These are phyloP conservation scores for Zelleria hepariella DNA, from an alignment of 2,888 invertebrate species.

Conservation along the genomic window DNA sequence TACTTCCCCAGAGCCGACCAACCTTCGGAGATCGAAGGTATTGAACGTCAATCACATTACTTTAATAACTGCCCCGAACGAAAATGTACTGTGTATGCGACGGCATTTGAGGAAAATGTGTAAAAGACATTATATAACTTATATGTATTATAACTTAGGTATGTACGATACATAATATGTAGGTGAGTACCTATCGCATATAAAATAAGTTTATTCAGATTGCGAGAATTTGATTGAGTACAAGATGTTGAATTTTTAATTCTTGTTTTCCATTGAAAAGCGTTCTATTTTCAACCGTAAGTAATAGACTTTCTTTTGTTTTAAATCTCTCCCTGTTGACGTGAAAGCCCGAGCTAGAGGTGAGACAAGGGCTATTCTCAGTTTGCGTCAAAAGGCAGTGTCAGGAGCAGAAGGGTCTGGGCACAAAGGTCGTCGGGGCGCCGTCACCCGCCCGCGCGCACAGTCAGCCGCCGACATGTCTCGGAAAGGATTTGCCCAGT, in stretches of 20 bases:
- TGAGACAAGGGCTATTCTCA: slow-evolving; percentile 45
- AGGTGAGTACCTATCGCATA: no score
- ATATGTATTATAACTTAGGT: no score
- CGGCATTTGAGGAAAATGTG: neutral
- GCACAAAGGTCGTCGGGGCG: slow-evolving; percentile 15
- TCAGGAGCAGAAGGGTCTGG: slow-evolving; percentile 49
- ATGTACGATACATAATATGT: no score
- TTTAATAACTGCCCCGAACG: neutral
- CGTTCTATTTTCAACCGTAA: neutral
- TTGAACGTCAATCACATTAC: slow-evolving; percentile 7
- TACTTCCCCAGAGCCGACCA: slow-evolving; percentile 24
- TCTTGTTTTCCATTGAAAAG: neutral
- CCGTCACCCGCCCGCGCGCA: neutral
- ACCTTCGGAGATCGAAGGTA: slow-evolving; percentile 14
- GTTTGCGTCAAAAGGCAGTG: slow-evolving; percentile 51
- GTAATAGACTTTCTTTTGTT: neutral
- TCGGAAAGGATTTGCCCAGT: slow-evolving; percentile 44
- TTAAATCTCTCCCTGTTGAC: neutral
- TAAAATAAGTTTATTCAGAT: no score
- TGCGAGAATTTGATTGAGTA: no score
- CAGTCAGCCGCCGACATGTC: slow-evolving; percentile 8
- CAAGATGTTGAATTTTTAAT: no score
- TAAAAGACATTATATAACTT: neutral
- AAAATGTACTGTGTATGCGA: neutral
- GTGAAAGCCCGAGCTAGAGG: slow-evolving; percentile 25